These are phyloP conservation scores for Anas flavirostris DNA, from an alignment of 2,797 vertebrate genomes.

Conservation along the genomic window DNA sequence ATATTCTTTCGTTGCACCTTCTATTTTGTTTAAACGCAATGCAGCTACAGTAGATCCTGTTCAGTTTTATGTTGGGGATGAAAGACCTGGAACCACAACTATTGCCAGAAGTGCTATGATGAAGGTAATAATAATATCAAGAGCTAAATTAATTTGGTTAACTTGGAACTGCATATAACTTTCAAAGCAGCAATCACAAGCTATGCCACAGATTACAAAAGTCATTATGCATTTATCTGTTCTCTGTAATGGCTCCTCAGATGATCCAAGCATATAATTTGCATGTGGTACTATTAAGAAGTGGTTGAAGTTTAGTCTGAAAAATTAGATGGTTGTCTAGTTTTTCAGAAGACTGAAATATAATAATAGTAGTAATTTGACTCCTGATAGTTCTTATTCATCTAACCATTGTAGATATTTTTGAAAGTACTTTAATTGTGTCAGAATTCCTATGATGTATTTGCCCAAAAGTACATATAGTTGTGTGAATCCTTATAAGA, in stretches of 20 bases:
- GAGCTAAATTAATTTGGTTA: neutral
- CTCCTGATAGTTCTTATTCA: neutral
- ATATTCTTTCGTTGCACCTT: slow-evolving; percentile 98
- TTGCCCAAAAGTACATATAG: neutral
- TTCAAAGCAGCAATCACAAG: neutral
- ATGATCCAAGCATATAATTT: neutral
- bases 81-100: slow-evolving; percentile 89
- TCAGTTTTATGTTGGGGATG: slow-evolving; percentile 87
- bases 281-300: neutral
- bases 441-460: neutral
- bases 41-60: slow-evolving; percentile 92
- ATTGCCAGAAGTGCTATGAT: slow-evolving; percentile 97
- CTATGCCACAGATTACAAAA: neutral
- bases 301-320: neutral
- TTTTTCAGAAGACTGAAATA: neutral
- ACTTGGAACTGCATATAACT: neutral
- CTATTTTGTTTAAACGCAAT: slow-evolving; percentile 98
- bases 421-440: neutral
- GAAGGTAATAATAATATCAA: slow-evolving; percentile 85
- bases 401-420: neutral
- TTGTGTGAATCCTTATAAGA: neutral
- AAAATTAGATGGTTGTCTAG: neutral
- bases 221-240: neutral
- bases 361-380: neutral
- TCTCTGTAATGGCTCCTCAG: neutral